A percentile compares a stretch with the other conserved stretches of the same genome.
Evolutionary conservation across 2,797 vertebrate genomes (phyloP).

Genomic region (Champsocephalus gunnari): DNA sequence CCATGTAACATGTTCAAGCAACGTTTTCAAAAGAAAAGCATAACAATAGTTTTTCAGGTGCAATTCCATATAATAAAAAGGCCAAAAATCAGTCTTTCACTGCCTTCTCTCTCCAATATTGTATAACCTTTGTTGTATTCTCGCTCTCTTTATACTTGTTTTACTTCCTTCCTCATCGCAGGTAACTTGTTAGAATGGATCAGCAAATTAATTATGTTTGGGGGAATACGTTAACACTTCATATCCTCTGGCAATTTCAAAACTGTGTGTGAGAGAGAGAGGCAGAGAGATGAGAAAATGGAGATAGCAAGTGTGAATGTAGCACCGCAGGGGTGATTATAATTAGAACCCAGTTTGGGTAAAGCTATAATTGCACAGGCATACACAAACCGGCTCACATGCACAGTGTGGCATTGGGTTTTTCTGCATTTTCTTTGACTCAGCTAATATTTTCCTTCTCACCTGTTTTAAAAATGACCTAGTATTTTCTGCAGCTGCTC

Average conservation of each 20-base stretch:
- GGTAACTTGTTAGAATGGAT: constrained; percentile 33
- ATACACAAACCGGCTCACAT: neutral
- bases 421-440: constrained; percentile 35
- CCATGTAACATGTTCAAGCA: neutral
- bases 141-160: neutral
- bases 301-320: constrained; percentile 48
- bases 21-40: constrained; percentile 20
- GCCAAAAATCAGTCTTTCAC: neutral
- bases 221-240: constrained; percentile 53
- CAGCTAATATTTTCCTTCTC: constrained; percentile 26
- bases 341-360: constrained; percentile 53
- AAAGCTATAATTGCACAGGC: constrained; percentile 23
- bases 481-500: constrained; percentile 31
- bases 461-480: constrained; percentile 37
- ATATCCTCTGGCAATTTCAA: constrained; percentile 25
- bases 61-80: constrained; percentile 21
- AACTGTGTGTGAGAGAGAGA: neutral
- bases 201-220: constrained; percentile 53
- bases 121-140: neutral
- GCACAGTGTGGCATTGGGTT: neutral
- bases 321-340: constrained; percentile 54
- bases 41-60: constrained; percentile 32
- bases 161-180: constrained; percentile 6
- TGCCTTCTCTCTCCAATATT: neutral
- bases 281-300: constrained; percentile 17